These are phyloP conservation scores for Ciconia stormi DNA, from an alignment of 2,113 vertebrate genomes.

Conservation along the genomic window DNA sequence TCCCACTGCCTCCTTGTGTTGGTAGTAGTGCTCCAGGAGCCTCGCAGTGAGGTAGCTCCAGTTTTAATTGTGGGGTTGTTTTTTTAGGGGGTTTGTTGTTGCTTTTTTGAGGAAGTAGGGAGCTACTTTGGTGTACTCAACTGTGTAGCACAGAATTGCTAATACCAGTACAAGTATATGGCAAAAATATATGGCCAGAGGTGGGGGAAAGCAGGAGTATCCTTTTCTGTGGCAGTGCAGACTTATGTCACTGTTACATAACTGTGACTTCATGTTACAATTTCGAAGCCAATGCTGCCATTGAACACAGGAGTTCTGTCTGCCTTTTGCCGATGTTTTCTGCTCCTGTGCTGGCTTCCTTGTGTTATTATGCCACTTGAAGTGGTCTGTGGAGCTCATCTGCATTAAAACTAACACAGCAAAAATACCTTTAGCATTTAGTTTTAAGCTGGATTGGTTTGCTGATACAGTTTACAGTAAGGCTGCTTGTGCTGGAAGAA, in stretches of 20 bases:
- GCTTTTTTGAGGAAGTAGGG: neutral
- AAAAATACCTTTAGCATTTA: neutral
- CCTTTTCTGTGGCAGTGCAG: neutral
- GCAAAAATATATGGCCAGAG: neutral
- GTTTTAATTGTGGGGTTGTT: neutral
- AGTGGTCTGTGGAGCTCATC: neutral
- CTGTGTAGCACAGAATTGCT: neutral
- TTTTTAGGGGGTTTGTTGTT: neutral
- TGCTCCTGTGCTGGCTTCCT: neutral
- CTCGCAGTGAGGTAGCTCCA: neutral
- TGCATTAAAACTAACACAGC: neutral
- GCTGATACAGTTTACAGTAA: neutral
- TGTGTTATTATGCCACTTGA: neutral
- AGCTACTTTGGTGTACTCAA: neutral
- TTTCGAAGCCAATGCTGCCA: neutral
- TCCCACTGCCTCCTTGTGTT: constrained; percentile 47
- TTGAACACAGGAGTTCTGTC: neutral
- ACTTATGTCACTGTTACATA: neutral
- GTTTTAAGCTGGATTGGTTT: neutral
- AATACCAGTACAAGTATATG: neutral
- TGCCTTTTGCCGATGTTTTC: neutral
- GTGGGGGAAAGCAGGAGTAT: neutral
- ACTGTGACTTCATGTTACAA: neutral
- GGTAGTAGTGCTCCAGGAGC: constrained; percentile 46
- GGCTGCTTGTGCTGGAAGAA: neutral